Evolutionary conservation across 2,113 vertebrate genomes (phyloP).

Genomic region (Australoheros scitulus): DNA sequence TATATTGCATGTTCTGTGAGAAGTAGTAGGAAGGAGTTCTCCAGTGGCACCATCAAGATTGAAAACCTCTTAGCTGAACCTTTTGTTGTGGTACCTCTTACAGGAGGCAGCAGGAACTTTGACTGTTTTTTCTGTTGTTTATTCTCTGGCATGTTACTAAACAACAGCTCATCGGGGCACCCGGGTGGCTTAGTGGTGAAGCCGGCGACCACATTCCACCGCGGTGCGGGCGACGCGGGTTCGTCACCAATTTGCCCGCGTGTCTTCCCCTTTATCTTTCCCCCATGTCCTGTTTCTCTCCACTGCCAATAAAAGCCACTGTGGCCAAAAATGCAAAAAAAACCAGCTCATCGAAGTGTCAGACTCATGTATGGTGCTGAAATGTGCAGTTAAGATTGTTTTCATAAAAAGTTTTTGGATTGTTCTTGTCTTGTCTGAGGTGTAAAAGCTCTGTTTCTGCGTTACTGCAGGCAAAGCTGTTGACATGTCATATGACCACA

Average conservation of each 20-base stretch:
- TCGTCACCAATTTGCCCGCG: no score
- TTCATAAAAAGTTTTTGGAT: neutral
- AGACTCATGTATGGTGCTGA: neutral
- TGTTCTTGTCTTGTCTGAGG: neutral
- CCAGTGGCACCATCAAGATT: neutral
- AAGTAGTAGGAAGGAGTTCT: neutral
- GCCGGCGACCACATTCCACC: no score
- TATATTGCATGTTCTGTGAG: neutral
- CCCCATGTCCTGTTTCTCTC: no score
- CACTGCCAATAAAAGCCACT: no score
- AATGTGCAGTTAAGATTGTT: neutral
- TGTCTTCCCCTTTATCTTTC: no score
- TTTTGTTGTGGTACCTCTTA: neutral
- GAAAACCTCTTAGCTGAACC: neutral
- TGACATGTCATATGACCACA: constrained; percentile 98
- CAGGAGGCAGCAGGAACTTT: neutral
- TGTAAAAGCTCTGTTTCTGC: neutral
- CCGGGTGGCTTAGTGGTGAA: no score
- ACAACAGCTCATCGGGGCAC: neutral
- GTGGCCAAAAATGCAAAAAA: no score
- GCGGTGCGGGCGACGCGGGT: no score
- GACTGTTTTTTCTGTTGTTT: neutral
- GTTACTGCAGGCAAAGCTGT: constrained; percentile 84
- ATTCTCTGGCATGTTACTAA: neutral
- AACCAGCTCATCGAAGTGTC: neutral